phyloP scores from a whole-genome alignment of 1,140 invertebrate genomes.

The Eurosta solidaginis region DNA sequence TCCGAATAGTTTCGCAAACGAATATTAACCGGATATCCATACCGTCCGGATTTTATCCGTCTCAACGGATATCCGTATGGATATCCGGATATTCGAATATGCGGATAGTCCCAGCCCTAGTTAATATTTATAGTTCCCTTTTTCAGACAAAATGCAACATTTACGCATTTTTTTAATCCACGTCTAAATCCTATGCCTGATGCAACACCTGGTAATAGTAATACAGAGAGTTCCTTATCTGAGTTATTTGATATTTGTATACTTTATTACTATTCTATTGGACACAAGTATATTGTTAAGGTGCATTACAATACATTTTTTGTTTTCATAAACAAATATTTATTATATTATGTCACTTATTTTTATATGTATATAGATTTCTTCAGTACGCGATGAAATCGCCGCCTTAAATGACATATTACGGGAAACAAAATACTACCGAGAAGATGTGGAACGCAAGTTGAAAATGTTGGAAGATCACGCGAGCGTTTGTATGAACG shows the following conservation, averaged over 20 bases:
- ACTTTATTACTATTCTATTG: slow-evolving; percentile 56
- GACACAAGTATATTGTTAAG: slow-evolving; percentile 58
- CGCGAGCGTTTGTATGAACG: slow-evolving; percentile 54
- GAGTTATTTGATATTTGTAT: slow-evolving; percentile 54
- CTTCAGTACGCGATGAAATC: slow-evolving; percentile 55
- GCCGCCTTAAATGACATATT: slow-evolving; percentile 55
- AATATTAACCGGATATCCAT: too few species aligned
- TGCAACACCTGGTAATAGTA: slow-evolving; percentile 41
- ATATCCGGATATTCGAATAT: too few species aligned
- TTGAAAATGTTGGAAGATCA: slow-evolving; percentile 49
- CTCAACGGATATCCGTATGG: too few species aligned
- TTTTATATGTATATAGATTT: slow-evolving; percentile 37
- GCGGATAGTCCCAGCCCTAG: too few species aligned
- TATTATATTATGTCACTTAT: background rate
- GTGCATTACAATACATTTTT: slow-evolving; percentile 8
- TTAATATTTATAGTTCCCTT: background rate
- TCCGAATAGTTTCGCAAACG: too few species aligned
- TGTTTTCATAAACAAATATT: background rate
- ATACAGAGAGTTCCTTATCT: slow-evolving; percentile 43
- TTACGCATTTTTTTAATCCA: slow-evolving; percentile 49
- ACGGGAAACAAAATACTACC: slow-evolving; percentile 54
- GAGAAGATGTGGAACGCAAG: slow-evolving; percentile 52
- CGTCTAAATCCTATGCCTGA: slow-evolving; percentile 34
- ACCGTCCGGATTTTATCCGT: too few species aligned
- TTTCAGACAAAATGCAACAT: slow-evolving; percentile 38